Conservation (phyloP, 2,113 vertebrate species). For the Cottus gobio region DNA sequence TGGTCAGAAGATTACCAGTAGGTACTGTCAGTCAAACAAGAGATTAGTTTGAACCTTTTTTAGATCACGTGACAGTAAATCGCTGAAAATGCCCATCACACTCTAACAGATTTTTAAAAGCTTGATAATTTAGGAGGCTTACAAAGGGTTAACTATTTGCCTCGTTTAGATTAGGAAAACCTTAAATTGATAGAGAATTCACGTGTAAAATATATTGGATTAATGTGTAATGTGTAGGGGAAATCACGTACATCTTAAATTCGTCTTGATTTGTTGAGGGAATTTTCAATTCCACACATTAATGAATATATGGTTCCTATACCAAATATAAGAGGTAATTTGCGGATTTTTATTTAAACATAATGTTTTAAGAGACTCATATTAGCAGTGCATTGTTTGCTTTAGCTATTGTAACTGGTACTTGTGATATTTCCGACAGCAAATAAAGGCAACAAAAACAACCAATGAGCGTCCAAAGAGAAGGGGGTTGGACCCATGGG, state of each 20-base stretch:
- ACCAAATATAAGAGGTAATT: not conserved
- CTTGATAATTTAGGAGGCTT: not conserved
- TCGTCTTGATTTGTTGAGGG: not conserved
- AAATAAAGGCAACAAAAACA: constrained; percentile 27
- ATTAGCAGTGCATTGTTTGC: not conserved
- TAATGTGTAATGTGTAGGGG: not conserved
- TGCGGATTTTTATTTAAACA: too few relatives aligned
- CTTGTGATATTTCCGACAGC: not conserved
- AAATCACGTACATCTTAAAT: not conserved
- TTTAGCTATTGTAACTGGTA: not conserved
- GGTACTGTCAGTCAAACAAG: not conserved
- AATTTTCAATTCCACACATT: not conserved
- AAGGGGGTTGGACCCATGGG: constrained; percentile 16
- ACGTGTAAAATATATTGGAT: not conserved
- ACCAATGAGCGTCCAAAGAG: constrained; percentile 15
- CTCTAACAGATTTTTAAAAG: not conserved
- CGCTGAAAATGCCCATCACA: not conserved
- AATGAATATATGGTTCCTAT: not conserved
- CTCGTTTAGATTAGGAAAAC: not conserved
- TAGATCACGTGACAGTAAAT: not conserved
- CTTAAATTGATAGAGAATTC: not conserved
- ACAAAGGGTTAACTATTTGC: too few relatives aligned
- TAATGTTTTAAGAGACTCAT: not conserved
- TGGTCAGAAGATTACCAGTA: not conserved
- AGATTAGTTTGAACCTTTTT: not conserved